Evolutionary conservation across 2,888 invertebrate genomes (phyloP), one percentile per base, ranked within the genome.

Genomic region (Xiphydria camelus): DNA sequence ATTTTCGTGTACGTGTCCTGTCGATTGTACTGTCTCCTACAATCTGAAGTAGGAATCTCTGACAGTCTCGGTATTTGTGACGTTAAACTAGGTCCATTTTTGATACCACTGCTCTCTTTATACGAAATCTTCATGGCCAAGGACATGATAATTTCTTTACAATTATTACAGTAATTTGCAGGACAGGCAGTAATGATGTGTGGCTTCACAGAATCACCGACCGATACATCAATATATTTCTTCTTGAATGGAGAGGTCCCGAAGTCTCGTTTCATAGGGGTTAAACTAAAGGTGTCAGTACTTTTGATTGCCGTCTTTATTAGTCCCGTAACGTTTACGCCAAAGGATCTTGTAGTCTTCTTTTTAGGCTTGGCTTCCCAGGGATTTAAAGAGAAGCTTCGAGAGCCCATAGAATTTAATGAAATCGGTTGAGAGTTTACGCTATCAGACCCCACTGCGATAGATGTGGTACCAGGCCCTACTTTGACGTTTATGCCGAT

Each of bases 311-410:
- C 51, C 14, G 51, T 68, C 29, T 68, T 63, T 3, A 69, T 49
- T 15, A 73, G 45, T 31, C 70, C 69, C 4, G 61, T 61, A 1
- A 70, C 70, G 39, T 45, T 52, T 2, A 63, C 53, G 1, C 64
- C 66, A 1, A 73, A 51, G 4, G 68, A 68, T 25, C 59, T 70
- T 2, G 49, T 51, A 4, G 49, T 51, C 37, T 67, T 73, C 6
- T 78, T 62, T 40, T 78, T 78, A 1, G 79, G 60, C 53, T 77
- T 79, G 37, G 79, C 80, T 36, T 82, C 82, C 2, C 83, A 82
- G 57, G 82, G 76, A 61, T 82, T 82, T 57, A 84, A 84, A 1
- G 83, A 83, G 49, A 80, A 79, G 60, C 83, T 84, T 41, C 82
- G 75, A 2, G 78, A 78, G 1, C 75, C 71, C 38, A 63, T 17